Base-by-base conservation (phyloP, 2,888 invertebrate species). In the Eilema sororculum region DNA sequence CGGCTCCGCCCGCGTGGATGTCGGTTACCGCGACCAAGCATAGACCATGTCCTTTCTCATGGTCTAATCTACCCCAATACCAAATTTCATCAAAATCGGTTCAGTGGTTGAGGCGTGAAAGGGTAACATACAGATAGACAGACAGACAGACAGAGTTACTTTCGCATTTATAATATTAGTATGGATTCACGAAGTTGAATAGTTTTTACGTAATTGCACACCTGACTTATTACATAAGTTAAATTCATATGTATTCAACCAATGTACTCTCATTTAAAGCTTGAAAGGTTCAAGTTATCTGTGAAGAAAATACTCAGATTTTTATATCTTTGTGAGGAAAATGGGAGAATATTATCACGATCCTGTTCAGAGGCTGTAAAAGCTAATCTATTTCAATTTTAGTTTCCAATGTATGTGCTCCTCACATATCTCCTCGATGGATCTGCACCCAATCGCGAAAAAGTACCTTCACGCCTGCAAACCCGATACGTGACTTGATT, bases 391-490 rank as follows among this genome's bases (percentile, higher is more conserved):
- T 86, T 87, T 84, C 85, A 88, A 79, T 82, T 84, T 87, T 78
- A 77, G 75, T 79, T 78, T 75, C 67, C 86, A 86, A 85, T 86
- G 82, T 81, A 76, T 76, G 76, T 72, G 72, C 75, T 76, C 75
- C 78, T 76, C 77, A 79, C 75, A 73, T 81, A 89, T 89, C 87
- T 86, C 76, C 72, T 81, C 80, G 81, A 86, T 84, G 86, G 84
- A 92, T 91, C 90, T 89, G 85, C 83, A 90, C 86, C 88, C 91
- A 91, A 92, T 93, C 89, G 89, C 83, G 85, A 84, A 88, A 84
- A 87, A 89, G 89, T 87, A 86, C 88, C 87, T 88, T 85, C 84
- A 80, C 87, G 88, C 86, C 84, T 84, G 87, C 87, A 86, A 84
- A 84, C 81, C 80, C 83, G 75, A 82, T 83, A 88, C 93, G 92